Conservation (phyloP, 2,888 invertebrate species). For the Ormia ochracea region DNA sequence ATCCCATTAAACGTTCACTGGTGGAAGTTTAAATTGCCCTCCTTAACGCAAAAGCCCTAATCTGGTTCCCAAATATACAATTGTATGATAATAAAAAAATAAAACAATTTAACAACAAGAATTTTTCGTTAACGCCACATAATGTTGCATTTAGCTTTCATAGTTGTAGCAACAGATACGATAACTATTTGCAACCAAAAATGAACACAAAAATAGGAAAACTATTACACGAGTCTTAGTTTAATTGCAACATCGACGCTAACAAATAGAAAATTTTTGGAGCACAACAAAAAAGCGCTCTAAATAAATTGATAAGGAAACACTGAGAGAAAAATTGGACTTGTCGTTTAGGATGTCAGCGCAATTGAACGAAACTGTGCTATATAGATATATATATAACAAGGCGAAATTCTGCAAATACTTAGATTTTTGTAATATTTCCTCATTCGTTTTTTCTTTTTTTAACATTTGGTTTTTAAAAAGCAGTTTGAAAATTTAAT, state of each 20-base stretch:
- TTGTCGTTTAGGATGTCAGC: too few relatives aligned
- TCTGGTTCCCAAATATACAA: constrained; percentile 33
- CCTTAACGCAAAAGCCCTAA: background rate
- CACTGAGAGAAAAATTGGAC: constrained; percentile 10
- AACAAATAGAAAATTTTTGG: constrained; percentile 34
- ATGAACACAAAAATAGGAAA: background rate
- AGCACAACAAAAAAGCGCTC: background rate
- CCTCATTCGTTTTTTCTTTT: too few relatives aligned
- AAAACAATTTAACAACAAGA: background rate
- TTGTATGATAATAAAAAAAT: background rate
- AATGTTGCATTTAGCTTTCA: constrained; percentile 57
- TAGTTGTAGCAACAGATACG: constrained; percentile 38
- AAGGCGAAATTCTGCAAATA: too few relatives aligned
- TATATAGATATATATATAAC: too few relatives aligned
- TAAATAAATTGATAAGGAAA: constrained; percentile 30
- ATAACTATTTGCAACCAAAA: constrained; percentile 46
- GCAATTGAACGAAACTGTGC: too few relatives aligned
- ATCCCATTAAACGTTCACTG: background rate
- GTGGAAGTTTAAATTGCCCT: too few relatives aligned
- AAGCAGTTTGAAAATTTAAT: too few relatives aligned
- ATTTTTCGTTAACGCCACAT: constrained; percentile 40
- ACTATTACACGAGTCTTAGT: constrained; percentile 35
- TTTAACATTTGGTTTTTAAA: too few relatives aligned
- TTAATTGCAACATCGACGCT: constrained; percentile 58
- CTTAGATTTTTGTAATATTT: too few relatives aligned